phyloP scores from a whole-genome alignment of 1,140 invertebrate species.

The Leptoteleia sp. region DNA sequence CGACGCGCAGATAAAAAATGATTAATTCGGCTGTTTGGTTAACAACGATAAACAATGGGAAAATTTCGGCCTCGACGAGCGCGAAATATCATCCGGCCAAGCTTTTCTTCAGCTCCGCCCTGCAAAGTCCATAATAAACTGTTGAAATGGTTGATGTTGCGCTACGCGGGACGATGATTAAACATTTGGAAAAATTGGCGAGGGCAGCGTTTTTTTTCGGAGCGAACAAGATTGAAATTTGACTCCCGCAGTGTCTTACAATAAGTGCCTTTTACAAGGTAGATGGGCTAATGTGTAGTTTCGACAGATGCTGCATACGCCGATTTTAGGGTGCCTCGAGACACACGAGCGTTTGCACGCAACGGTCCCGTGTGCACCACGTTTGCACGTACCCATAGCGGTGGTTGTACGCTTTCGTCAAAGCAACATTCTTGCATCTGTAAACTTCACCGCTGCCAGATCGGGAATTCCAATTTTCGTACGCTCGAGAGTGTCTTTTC shows the following conservation, averaged over 20 bases:
- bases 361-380: slow-evolving; percentile 41
- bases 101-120: too few species aligned
- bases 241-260: slow-evolving; percentile 57
- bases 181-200: slow-evolving; percentile 43
- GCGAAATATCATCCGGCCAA: too few species aligned
- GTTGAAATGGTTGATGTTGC: slow-evolving; percentile 46
- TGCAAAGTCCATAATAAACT: slow-evolving; percentile 33
- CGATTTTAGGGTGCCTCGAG: slow-evolving; percentile 57
- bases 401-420: slow-evolving; percentile 50
- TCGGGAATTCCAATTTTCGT: slow-evolving; percentile 56
- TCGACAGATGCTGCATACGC: slow-evolving; percentile 56
- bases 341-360: slow-evolving; percentile 58
- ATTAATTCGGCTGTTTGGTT: slow-evolving; percentile 34
- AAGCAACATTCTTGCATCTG: slow-evolving; percentile 58
- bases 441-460: slow-evolving; percentile 27
- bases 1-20: slow-evolving; percentile 2
- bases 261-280: slow-evolving; percentile 51
- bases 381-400: slow-evolving; percentile 24
- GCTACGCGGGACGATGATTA: slow-evolving; percentile 18
- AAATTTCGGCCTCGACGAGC: too few species aligned
- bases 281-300: slow-evolving; percentile 52
- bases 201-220: slow-evolving; percentile 25
- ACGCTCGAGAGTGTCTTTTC: slow-evolving; percentile 17
- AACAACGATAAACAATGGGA: too few species aligned
- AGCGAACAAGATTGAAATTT: slow-evolving; percentile 49